Conservation (phyloP, 1,140 invertebrate species). For the Drosophila melanica region DNA sequence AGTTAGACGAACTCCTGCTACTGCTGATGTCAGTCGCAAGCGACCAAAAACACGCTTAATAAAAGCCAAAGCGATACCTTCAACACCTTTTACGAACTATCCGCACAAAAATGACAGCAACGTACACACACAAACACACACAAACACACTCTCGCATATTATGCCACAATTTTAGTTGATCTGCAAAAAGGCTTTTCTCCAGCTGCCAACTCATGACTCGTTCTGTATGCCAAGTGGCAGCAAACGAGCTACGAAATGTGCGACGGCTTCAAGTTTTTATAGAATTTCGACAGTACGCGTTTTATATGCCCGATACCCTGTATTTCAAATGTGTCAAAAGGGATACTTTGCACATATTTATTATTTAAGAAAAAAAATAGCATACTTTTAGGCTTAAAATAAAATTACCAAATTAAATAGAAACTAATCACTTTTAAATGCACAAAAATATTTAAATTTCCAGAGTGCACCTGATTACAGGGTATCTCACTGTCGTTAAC, state of each 20-base stretch:
- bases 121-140: constrained; percentile 1
- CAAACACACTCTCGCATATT: constrained; percentile 9
- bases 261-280: constrained; percentile 65
- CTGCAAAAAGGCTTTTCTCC: constrained; percentile 49
- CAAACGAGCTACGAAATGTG: constrained; percentile 59
- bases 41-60: constrained; percentile 39
- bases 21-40: background rate
- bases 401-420: no score
- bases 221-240: constrained; percentile 58
- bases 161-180: constrained; percentile 37
- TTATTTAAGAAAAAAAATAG: no score
- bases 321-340: background rate
- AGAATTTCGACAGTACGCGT: constrained; percentile 48
- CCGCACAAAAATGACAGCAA: constrained; percentile 6
- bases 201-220: constrained; percentile 25
- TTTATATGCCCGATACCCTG: background rate
- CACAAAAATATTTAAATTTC: no score
- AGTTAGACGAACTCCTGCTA: background rate
- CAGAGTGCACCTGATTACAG: background rate
- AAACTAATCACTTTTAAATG: no score
- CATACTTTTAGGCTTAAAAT: no score
- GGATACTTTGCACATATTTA: no score
- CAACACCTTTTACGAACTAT: constrained; percentile 47
- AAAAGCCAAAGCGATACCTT: constrained; percentile 53
- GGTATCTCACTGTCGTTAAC: background rate